Percentiles rank a stretch among this genome's conserved stretches.
phyloP scores from a whole-genome alignment of 2,888 invertebrate genomes.

The Lingula anatina region DNA sequence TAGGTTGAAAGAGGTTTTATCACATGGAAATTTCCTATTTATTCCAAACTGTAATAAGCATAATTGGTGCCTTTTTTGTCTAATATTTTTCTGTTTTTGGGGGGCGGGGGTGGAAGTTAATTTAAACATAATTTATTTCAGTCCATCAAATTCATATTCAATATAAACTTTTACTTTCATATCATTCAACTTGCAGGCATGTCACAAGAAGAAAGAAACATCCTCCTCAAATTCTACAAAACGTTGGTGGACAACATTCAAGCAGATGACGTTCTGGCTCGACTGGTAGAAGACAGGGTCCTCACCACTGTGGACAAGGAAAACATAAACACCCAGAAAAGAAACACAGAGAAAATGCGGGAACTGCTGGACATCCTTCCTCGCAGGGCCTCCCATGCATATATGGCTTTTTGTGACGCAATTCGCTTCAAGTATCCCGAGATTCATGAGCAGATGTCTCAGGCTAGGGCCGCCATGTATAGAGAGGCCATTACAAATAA shows the following conservation, averaged over 20 bases:
- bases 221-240: slow-evolving; percentile 29
- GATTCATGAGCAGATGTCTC: slow-evolving; percentile 29
- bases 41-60: too few relatives aligned
- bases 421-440: slow-evolving; percentile 39
- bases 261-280: slow-evolving; percentile 38
- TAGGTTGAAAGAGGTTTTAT: too few relatives aligned
- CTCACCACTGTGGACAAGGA: slow-evolving; percentile 38
- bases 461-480: slow-evolving; percentile 25
- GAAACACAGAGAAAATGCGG: slow-evolving; percentile 33
- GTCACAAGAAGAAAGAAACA: slow-evolving; percentile 30
- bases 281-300: slow-evolving; percentile 36
- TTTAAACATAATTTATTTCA: too few relatives aligned
- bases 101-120: too few relatives aligned
- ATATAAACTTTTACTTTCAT: too few relatives aligned
- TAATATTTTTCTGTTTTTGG: too few relatives aligned
- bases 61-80: too few relatives aligned
- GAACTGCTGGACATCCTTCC: slow-evolving; percentile 32
- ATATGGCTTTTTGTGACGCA: slow-evolving; percentile 24
- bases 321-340: slow-evolving; percentile 24
- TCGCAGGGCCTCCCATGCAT: slow-evolving; percentile 13
- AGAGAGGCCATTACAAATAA: slow-evolving; percentile 31
- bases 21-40: too few relatives aligned
- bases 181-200: slow-evolving; percentile 26
- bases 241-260: slow-evolving; percentile 30
- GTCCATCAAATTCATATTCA: too few relatives aligned